Base-by-base conservation (phyloP, 1,140 invertebrate genomes). In the Diorhabda elongata region DNA sequence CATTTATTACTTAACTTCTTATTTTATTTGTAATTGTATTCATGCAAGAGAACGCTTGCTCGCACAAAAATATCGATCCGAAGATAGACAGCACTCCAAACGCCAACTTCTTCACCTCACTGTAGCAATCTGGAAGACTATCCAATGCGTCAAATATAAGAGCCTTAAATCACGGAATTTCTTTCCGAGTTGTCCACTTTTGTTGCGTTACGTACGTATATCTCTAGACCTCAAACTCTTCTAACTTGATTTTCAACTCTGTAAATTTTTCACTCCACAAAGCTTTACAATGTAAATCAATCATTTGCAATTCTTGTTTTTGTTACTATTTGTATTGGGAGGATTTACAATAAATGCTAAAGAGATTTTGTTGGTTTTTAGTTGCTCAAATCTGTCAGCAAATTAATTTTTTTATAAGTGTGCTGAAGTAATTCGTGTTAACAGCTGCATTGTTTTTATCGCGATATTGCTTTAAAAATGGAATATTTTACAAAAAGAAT, bases 51-150 rank as follows among this genome's bases (percentile, higher is more conserved):
- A 52, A 52, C 2, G 45, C 45, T 52, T 52, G 5, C 8, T 52
- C 45, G 45, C 45, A 52, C 1, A 2, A 52, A 52, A 5, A 52
- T 52, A 52, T 52, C 45, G 45, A 52, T 52, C 45, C 45, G 8
- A 52, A 52, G 5, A 52, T 52, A 52, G 45, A 5, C 8, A 52
- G 45, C 45, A 52, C 45, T 52, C 45, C 45, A 52, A 52, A 52
- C 8, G 45, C 45, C 45, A 52, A 52, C 45, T 52, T 52, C 45
- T 52, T 52, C 8, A 52, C 45, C 45, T 52, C 45, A 52, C 45
- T 52, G 45, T 52, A 52, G 45, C 45, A 52, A 52, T 52, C 45
- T 52, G 45, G 45, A 52, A 52, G 45, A 52, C 45, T 52, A 52
- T 52, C 0, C 45, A 5, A 52, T 52, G 45, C 45, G 45, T 52